Evolutionary conservation across 2,888 invertebrate species (phyloP).

Genomic region (Horisme vitalbata): DNA sequence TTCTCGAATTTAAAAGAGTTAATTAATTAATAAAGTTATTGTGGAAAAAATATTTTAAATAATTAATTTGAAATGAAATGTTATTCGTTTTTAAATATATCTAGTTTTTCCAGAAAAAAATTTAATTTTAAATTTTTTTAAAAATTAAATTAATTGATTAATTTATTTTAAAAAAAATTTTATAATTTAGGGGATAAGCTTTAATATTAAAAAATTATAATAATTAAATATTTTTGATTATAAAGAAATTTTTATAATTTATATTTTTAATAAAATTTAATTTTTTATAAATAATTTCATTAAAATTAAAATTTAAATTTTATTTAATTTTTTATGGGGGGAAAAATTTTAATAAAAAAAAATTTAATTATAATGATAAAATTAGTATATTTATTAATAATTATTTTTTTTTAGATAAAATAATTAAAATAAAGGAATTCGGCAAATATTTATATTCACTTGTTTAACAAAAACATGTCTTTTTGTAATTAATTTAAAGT

Average conservation of each 20-base stretch:
- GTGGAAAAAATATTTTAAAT: conserved; percentile 84
- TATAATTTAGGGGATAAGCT: conserved; percentile 84
- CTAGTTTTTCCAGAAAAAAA: conserved; percentile 86
- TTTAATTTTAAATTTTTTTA: conserved; percentile 78
- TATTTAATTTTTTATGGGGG: conserved; percentile 73
- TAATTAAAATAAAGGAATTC: conserved; percentile 83
- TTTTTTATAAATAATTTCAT: conserved; percentile 74
- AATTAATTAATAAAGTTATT: conserved; percentile 82
- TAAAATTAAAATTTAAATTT: conserved; percentile 46
- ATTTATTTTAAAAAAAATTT: conserved; percentile 49
- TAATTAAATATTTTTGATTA: too few relatives aligned
- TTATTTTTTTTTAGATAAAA: conserved; percentile 46
- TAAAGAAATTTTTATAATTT: conserved; percentile 82
- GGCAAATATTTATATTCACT: conserved; percentile 85
- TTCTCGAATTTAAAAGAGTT: conserved; percentile 86
- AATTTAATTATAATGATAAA: conserved; percentile 81
- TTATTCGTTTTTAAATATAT: conserved; percentile 86
- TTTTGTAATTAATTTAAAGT: conserved; percentile 85
- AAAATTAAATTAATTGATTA: conserved; percentile 54
- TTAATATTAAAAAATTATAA: conserved; percentile 81
- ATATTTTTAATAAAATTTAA: conserved; percentile 80
- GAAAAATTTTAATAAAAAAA: conserved; percentile 65
- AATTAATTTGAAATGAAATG: conserved; percentile 85
- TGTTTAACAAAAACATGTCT: conserved; percentile 92
- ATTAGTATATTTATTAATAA: conserved; percentile 74